Base-by-base conservation (phyloP, 2,888 invertebrate genomes). In the Eupithecia inturbata region DNA sequence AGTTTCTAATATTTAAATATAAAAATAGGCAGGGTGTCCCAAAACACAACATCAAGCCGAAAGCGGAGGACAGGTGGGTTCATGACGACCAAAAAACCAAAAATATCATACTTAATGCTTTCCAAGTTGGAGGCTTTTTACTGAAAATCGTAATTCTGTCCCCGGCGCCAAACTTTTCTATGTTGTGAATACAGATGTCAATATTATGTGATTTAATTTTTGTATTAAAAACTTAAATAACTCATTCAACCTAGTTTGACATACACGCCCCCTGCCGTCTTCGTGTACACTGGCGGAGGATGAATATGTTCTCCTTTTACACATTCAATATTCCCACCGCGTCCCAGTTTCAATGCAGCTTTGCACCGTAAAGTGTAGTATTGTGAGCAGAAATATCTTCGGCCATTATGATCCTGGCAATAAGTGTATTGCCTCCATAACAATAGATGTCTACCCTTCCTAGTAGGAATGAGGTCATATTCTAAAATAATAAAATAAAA, bases 401-500 rank as follows among this genome's bases (percentile, higher is more conserved):
- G 33, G 22, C 49, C 12, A 22, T 66, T n/a, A 28, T 49, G 66
- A 16, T 28, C 71, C 19, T 70, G 71, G 41, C 31, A 67, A 66
- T 64, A 75, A 19, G 73, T 72, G 53, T 68, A 72, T 12, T 70
- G 16, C 26, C 41, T 64, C 49, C 57, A 77, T 68, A 73, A 36
- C 45, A 77, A 45, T 14, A 68, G 19, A 41, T 67, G 62, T 39
- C 62, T 57, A 16, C 72, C 71, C n/a, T 68, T 72, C 9, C 41
- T 49, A 3, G 74, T 74, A 41, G 68, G 72, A 41, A 77, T 73
- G 1, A 77, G 45, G 68, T 72, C 41, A 62, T 74, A 77, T 60
- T 71, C 70, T 74, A 60, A 41, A 57, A 57, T 57, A 57, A 0
- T 12, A 5, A 57, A 57, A 57, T 22, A 57, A 57, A 57, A 26